A percentile compares a stretch with the other conserved stretches of the same genome.
phyloP scores from a whole-genome alignment of 2,113 vertebrate species.

The Phrynocephalus versicolor region DNA sequence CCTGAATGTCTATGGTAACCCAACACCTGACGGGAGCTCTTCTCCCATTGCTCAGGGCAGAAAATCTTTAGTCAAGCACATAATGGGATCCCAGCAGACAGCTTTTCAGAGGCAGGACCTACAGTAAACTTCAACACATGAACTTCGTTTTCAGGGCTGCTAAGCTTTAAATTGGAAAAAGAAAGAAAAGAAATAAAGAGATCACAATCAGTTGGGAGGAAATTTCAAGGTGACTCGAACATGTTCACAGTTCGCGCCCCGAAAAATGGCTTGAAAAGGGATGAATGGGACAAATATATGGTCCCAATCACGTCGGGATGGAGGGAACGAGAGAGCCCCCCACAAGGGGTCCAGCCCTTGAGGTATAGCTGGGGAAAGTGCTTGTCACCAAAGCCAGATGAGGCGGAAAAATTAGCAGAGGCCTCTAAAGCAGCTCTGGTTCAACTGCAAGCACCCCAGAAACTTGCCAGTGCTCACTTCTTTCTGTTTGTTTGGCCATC shows the following conservation, averaged over 20 bases:
- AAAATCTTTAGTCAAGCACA: slow-evolving; percentile 99
- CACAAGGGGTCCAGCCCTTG: neutral
- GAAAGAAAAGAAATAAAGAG: slow-evolving; percentile 85
- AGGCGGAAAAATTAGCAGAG: no score
- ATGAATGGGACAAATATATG: slow-evolving; percentile 74
- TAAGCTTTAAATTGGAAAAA: slow-evolving; percentile 99
- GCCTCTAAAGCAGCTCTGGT: no score
- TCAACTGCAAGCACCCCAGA: no score
- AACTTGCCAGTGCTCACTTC: no score
- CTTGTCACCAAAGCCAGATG: no score
- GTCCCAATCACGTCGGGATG: slow-evolving; percentile 63
- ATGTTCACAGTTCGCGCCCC: slow-evolving; percentile 77
- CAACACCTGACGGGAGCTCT: slow-evolving; percentile 86
- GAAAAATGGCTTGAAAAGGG: slow-evolving; percentile 66
- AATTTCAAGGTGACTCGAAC: slow-evolving; percentile 95
- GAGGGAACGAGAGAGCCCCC: slow-evolving; percentile 15
- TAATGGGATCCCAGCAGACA: slow-evolving; percentile 93
- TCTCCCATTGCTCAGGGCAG: slow-evolving; percentile 86
- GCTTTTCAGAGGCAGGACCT: slow-evolving; percentile 84
- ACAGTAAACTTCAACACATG: slow-evolving; percentile 92
- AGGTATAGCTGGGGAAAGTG: neutral
- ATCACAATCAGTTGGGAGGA: slow-evolving; percentile 65
- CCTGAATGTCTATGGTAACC: slow-evolving; percentile 89
- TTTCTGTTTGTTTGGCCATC: no score
- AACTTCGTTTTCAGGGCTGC: slow-evolving; percentile 96